Evolutionary conservation across 2,888 invertebrate species (phyloP).

Genomic region (Cantharis nigra): DNA sequence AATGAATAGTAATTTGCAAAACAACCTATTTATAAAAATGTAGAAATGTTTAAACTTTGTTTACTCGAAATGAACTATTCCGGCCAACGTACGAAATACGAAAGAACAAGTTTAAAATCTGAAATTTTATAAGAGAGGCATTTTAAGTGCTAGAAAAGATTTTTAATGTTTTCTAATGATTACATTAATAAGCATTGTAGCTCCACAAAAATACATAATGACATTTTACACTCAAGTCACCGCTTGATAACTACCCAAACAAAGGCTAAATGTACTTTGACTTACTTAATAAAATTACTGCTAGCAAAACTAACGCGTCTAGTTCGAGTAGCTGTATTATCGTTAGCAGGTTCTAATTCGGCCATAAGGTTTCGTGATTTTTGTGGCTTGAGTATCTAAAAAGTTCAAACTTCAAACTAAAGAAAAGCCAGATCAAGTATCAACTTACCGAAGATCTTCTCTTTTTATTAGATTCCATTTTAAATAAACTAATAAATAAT

Average conservation of each 20-base stretch:
- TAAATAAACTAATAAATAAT: not conserved
- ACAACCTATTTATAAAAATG: no score
- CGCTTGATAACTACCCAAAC: not conserved
- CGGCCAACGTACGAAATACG: no score
- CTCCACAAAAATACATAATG: no score
- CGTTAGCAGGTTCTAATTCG: conserved; percentile 35
- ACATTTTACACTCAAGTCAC: not conserved
- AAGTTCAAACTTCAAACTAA: not conserved
- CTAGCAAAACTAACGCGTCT: conserved; percentile 48
- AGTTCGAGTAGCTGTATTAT: conserved; percentile 20
- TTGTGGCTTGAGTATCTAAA: conserved; percentile 38
- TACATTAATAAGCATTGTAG: no score
- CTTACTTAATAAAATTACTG: conserved; percentile 45
- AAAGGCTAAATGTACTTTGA: not conserved
- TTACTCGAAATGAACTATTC: no score
- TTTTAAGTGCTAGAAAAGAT: no score
- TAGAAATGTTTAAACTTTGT: no score
- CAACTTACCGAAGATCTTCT: conserved; percentile 1
- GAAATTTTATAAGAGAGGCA: no score
- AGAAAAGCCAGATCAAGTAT: not conserved
- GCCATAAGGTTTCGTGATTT: conserved; percentile 38
- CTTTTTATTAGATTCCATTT: not conserved
- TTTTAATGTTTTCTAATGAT: no score
- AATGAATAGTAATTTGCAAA: no score
- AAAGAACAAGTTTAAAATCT: no score